phyloP scores from a whole-genome alignment of 2,888 invertebrate genomes.

The Cheilosia pagana region DNA sequence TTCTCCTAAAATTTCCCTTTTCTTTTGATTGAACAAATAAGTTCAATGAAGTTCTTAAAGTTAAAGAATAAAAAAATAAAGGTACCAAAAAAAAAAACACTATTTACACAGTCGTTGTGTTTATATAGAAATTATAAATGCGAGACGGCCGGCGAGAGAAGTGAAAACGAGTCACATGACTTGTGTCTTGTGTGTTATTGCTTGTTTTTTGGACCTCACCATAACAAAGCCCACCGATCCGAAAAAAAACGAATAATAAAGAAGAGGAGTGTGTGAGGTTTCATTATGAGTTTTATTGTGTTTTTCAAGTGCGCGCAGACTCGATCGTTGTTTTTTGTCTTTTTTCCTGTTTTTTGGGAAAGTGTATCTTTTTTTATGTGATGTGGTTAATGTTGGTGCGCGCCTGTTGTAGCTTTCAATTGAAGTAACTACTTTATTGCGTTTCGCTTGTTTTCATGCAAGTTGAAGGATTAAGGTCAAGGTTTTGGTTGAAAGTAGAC shows the following conservation, averaged over 20 bases:
- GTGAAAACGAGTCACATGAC: constrained; percentile 58
- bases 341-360: constrained; percentile 54
- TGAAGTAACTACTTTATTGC: constrained; percentile 10
- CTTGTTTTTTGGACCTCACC: constrained; percentile 14
- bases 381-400: constrained; percentile 11
- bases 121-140: constrained; percentile 26
- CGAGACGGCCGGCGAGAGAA: constrained; percentile 34
- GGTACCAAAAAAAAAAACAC: constrained; percentile 10
- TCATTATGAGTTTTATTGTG: constrained; percentile 66
- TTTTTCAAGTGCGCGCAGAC: constrained; percentile 42
- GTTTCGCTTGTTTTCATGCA: constrained; percentile 13
- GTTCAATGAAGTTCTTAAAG: constrained; percentile 22
- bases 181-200: constrained; percentile 3
- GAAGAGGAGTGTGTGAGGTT: constrained; percentile 41
- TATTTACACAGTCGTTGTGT: constrained; percentile 3
- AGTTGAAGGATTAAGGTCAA: constrained; percentile 69
- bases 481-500: constrained; percentile 65
- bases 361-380: constrained; percentile 58
- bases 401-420: constrained; percentile 25
- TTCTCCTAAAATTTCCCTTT: constrained; percentile 39
- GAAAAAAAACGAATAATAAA: neutral
- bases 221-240: constrained; percentile 15
- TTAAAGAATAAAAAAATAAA: constrained; percentile 7
- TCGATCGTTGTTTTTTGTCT: constrained; percentile 45
- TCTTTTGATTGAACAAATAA: constrained; percentile 23